A percentile compares a stretch with the other conserved stretches of the same genome.
Conservation (phyloP, 2,888 invertebrate genomes). For the Carcina quercana region DNA sequence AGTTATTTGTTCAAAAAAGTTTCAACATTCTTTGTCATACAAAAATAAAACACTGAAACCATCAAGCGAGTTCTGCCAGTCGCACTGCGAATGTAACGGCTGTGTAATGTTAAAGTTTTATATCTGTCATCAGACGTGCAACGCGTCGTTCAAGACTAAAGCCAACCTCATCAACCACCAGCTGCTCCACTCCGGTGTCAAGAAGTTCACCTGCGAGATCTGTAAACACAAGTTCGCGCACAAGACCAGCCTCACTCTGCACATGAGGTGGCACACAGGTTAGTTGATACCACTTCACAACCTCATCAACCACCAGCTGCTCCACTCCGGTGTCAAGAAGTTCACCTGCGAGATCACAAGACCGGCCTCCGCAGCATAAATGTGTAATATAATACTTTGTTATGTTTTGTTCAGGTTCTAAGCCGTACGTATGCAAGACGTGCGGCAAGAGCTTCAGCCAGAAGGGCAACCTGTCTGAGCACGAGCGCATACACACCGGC, state of each 20-base stretch:
- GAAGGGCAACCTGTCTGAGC: constrained; percentile 85
- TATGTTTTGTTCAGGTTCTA: constrained; percentile 50
- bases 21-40: too few relatives aligned
- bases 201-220: constrained; percentile 79
- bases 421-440: constrained; percentile 78
- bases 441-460: constrained; percentile 85
- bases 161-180: constrained; percentile 83
- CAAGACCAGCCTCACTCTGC: constrained; percentile 84
- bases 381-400: background rate
- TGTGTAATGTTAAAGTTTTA: too few relatives aligned
- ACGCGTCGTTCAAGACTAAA: constrained; percentile 80
- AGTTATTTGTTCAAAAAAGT: too few relatives aligned
- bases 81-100: too few relatives aligned
- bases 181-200: constrained; percentile 81
- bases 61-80: too few relatives aligned
- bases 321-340: background rate
- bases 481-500: constrained; percentile 84
- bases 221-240: constrained; percentile 85
- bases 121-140: constrained; percentile 51
- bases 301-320: background rate
- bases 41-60: too few relatives aligned
- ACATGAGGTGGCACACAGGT: constrained; percentile 81
- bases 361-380: background rate
- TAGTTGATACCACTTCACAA: constrained; percentile 2
- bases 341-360: background rate